Evolutionary conservation across 2,888 invertebrate species (phyloP), one percentile per base, ranked within the genome.

Genomic region (Linyphia triangularis): DNA sequence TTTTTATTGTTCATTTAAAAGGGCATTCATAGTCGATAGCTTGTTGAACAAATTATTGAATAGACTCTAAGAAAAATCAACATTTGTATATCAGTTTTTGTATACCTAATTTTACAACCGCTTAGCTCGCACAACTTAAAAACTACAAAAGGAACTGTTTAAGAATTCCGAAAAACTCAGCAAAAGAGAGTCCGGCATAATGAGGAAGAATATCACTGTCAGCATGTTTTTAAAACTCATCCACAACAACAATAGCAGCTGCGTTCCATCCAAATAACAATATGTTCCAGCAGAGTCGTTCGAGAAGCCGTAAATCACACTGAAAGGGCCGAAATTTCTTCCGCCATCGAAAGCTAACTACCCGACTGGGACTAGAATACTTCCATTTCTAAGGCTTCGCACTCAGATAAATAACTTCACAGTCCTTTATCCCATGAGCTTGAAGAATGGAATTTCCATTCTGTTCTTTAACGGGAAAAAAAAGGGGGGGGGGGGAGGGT

Each of bases 351-450:
- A 67, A 28, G 19, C 37, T 19, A 67, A 67, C 67, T 67, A 33
- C 67, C 19, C 67, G n/a, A 67, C 67, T 33, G 67, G 67, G 67
- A 67, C 33, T 67, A 22, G 26, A 26, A 24, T 9, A 63, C 16
- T 26, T 7, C n/a, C 33, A 33, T 67, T 67, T 67, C 19, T n/a
- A 16, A 5, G 6, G 16, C 33, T 19, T 9, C 33, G 2, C 16
- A 19, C 37, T 67, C 22, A 3, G 22, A 67, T 67, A 67, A 67
- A 67, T 67, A 67, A 67, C 67, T 30, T 67, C 67, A 7, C 67
- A 0, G 0, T 0, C 33, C n/a, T n/a, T 33, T 67, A 30, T 67
- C 19, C 67, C 19, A 33, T 19, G 19, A 67, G 19, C 33, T 22
- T 7, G 1, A 33, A 1, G 51, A 67, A 67, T 33, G 33, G 67